phyloP scores from a whole-genome alignment of 2,888 invertebrate species.

The Andrena chrysosceles region DNA sequence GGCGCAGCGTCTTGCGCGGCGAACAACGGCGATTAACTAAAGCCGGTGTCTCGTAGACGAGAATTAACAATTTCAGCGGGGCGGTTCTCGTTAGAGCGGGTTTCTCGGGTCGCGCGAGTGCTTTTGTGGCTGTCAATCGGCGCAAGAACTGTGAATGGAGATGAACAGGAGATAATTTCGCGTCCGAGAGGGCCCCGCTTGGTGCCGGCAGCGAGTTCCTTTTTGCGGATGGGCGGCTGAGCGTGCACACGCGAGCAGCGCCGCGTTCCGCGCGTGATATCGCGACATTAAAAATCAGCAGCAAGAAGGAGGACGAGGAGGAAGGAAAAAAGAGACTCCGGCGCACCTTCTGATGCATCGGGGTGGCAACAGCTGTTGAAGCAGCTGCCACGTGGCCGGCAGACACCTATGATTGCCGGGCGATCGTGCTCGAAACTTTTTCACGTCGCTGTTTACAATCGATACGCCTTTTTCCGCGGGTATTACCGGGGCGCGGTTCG shows the following conservation, averaged over 20 bases:
- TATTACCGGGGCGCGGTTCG: not conserved
- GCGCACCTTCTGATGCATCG: conserved; percentile 70
- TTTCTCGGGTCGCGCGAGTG: not conserved
- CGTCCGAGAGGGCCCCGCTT: conserved; percentile 11
- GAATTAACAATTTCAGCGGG: conserved; percentile 28
- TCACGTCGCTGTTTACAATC: conserved; percentile 61
- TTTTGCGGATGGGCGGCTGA: conserved; percentile 35
- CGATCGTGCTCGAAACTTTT: conserved; percentile 59
- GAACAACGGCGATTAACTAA: conserved; percentile 23
- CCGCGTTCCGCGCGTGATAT: conserved; percentile 64
- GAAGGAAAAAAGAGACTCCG: conserved; percentile 47
- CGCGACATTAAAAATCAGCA: conserved; percentile 71
- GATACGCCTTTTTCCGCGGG: conserved; percentile 32
- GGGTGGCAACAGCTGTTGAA: conserved; percentile 78
- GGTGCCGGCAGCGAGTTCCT: conserved; percentile 37
- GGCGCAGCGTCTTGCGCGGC: not conserved
- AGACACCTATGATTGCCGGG: conserved; percentile 70
- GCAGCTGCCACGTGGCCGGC: conserved; percentile 77
- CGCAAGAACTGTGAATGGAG: conserved; percentile 58
- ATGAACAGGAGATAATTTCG: conserved; percentile 47
- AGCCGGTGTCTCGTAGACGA: conserved; percentile 6
- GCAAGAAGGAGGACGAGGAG: conserved; percentile 33
- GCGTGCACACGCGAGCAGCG: conserved; percentile 47
- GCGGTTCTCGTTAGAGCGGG: not conserved
- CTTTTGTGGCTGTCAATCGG: conserved; percentile 49